Base-by-base conservation (phyloP, 2,797 vertebrate species). In the Tragopan temminckii region DNA sequence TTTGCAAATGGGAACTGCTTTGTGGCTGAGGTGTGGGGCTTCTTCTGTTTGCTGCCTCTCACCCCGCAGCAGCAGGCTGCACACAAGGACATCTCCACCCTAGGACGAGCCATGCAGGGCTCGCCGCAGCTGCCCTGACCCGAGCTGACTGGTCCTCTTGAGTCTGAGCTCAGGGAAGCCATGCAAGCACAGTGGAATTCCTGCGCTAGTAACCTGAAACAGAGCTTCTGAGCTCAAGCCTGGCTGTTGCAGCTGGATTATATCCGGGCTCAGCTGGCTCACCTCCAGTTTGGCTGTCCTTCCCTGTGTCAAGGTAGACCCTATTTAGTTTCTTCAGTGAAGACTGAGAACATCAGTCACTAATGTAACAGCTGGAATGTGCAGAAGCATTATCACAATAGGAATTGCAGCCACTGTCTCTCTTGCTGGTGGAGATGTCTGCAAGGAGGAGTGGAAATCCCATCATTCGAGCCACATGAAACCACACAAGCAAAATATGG, bases 61-160 rank as follows among this genome's bases (percentile, higher is more conserved):
- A 10, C 11, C 13, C 31, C 1, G 0, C 27, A 63, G 43, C 3
- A 0, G 1, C 20, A 25, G 57, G n/a, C 11, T 45, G 31, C 38
- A 31, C 45, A 24, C 27, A 35, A 38, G 57, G 64, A 33, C 5
- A 45, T 46, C 50, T 17, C 57, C 61, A 17, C 33, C 69, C 69
- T 21, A 59, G 61, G 64, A 25, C 0, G 4, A 31, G 8, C 46
- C 3, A 1, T 6, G 11, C 9, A 17, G 27, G 6, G 57, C 64
- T 35, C 31, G 5, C 24, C 46, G 38, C 3, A 1, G 14, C 13
- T 82, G 24, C 52, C 61, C 55, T 63, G 12, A 63, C 11, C 40
- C 43, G 50, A 52, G 55, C 24, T 31, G 35, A 0, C 31, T 18
- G 82, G 17, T 23, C 24, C 31, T 24, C 13, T 21, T 42, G 13